These are phyloP conservation scores for Ditylenchus weischeri DNA, from an alignment of 2,888 invertebrate species.

Conservation along the genomic window DNA sequence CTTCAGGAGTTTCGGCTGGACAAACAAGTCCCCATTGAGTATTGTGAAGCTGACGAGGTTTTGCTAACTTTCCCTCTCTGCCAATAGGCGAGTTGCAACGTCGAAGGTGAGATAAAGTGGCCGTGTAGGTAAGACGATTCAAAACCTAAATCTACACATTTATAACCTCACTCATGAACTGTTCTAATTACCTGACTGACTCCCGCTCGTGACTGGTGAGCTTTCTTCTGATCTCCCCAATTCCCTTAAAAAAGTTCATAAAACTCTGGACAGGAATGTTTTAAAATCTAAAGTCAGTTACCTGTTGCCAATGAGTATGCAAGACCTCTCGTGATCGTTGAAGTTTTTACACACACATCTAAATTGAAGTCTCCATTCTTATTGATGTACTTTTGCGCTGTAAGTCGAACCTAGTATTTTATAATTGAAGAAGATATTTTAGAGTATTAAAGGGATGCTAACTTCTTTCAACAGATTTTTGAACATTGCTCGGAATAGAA, in stretches of 20 bases:
- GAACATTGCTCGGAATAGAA: constrained; percentile 81
- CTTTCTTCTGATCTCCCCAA: constrained; percentile 99
- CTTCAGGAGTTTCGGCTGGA: constrained; percentile 98
- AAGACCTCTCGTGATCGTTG: constrained; percentile 94
- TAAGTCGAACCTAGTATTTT: constrained; percentile 88
- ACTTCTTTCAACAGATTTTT: constrained; percentile 57
- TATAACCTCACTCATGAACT: constrained; percentile 6
- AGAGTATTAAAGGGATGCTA: not conserved
- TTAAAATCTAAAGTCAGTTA: too few species aligned
- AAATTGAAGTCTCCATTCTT: constrained; percentile 96
- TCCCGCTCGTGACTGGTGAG: constrained; percentile 94
- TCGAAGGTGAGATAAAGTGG: constrained; percentile 92
- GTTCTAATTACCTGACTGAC: constrained; percentile 73
- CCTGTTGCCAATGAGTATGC: constrained; percentile 94
- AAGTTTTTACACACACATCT: constrained; percentile 76
- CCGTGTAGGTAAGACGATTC: constrained; percentile 95
- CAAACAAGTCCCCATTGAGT: constrained; percentile 86
- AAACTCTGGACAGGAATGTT: too few species aligned
- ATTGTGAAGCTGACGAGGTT: constrained; percentile 96
- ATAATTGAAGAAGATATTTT: not conserved
- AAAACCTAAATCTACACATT: constrained; percentile 69
- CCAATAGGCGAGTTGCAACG: constrained; percentile 98
- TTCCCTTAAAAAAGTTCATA: constrained; percentile 66
- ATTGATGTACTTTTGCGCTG: constrained; percentile 98
- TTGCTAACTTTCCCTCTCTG: constrained; percentile 95